These are phyloP conservation scores for Solea senegalensis DNA, from an alignment of 2,113 vertebrate genomes.

Conservation along the genomic window DNA sequence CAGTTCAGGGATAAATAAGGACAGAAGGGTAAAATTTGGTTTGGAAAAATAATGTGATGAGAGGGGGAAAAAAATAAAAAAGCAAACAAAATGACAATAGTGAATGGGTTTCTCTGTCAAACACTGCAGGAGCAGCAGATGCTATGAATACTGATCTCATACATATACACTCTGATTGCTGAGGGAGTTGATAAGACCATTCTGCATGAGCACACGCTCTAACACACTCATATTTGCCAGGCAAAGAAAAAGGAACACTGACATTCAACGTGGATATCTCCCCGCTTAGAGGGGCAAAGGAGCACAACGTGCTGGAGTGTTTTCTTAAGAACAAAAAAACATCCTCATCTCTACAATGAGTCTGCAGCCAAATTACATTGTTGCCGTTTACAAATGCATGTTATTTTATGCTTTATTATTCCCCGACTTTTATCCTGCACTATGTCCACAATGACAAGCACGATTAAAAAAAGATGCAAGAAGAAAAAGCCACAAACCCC, in stretches of 20 bases:
- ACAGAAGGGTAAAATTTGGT: background rate
- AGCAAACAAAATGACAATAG: constrained; percentile 39
- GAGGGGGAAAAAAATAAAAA: background rate
- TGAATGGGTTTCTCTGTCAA: constrained; percentile 35
- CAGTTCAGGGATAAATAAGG: constrained; percentile 1
- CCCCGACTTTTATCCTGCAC: background rate
- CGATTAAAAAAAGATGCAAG: too few relatives aligned
- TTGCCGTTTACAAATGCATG: background rate
- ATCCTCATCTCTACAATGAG: constrained; percentile 28
- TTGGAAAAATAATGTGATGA: background rate
- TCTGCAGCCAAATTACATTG: constrained; percentile 9
- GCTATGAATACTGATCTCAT: constrained; percentile 37
- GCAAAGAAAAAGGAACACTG: constrained; percentile 32
- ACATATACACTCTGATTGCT: constrained; percentile 28
- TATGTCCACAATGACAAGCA: background rate
- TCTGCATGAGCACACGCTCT: constrained; percentile 1
- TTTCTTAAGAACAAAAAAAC: constrained; percentile 34
- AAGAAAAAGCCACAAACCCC: background rate
- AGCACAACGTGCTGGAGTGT: constrained; percentile 27
- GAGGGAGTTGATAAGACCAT: constrained; percentile 40
- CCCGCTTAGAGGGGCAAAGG: constrained; percentile 30
- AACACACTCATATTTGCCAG: constrained; percentile 11
- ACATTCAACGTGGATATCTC: constrained; percentile 50
- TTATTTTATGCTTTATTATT: background rate
- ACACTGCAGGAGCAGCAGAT: constrained; percentile 25